Evolutionary conservation across 2,888 invertebrate species (phyloP).

Genomic region (Drosophila acutilabella): DNA sequence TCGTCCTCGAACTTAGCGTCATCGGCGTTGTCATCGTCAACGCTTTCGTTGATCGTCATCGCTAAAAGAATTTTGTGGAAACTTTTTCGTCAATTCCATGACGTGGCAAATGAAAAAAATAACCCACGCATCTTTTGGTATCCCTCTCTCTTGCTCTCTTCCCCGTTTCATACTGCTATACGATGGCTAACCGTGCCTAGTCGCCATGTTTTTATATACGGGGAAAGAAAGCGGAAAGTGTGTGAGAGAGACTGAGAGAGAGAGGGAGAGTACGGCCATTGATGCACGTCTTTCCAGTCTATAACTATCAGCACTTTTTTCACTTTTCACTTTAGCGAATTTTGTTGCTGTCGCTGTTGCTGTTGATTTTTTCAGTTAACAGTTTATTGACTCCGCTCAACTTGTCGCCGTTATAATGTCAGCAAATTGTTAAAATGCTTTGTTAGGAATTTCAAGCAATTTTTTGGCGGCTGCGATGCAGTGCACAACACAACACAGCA

Average conservation of each 20-base stretch:
- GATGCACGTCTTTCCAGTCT: conserved; percentile 76
- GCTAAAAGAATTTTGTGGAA: conserved; percentile 60
- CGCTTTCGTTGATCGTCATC: conserved; percentile 43
- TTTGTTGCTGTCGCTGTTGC: conserved; percentile 22
- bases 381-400: conserved; percentile 80
- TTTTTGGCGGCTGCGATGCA: conserved; percentile 63
- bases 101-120: conserved; percentile 27
- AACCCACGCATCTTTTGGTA: neutral
- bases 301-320: conserved; percentile 74
- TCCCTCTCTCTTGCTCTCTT: neutral
- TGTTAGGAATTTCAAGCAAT: conserved; percentile 79
- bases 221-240: conserved; percentile 13
- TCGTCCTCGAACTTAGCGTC: neutral
- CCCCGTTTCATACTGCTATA: neutral
- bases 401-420: conserved; percentile 80
- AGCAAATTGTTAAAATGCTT: conserved; percentile 80
- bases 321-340: conserved; percentile 62
- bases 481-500: conserved; percentile 11
- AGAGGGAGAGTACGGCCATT: conserved; percentile 29
- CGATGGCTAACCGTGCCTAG: neutral
- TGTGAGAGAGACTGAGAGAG: neutral
- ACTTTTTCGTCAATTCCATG: conserved; percentile 55
- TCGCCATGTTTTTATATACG: conserved; percentile 29
- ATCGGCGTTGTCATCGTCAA: conserved; percentile 4
- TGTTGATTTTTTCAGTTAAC: conserved; percentile 61